A percentile compares a stretch with the other conserved stretches of the same genome.
Conservation (phyloP, 1,140 invertebrate species). For the Druon quercuslanigerum region DNA sequence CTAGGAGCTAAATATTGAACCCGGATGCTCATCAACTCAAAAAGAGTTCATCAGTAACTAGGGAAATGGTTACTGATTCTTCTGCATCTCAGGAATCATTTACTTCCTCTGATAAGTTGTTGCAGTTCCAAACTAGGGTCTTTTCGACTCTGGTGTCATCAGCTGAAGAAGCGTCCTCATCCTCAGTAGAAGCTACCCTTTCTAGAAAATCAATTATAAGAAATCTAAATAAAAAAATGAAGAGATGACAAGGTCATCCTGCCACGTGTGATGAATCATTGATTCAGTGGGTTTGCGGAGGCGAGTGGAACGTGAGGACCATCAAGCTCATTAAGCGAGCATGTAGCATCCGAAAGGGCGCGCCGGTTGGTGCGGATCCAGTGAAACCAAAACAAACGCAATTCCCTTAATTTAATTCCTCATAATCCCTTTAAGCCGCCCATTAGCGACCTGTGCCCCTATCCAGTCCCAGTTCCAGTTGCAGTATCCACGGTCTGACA, state of each 20-base stretch:
- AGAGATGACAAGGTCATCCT: background rate
- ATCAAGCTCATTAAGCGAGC: slow-evolving; percentile 19
- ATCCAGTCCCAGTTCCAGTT: slow-evolving; percentile 25
- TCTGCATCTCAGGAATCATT: too few species aligned
- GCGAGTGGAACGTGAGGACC: background rate
- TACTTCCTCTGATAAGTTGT: too few species aligned
- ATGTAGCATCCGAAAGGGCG: background rate
- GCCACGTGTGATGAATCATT: slow-evolving; percentile 7
- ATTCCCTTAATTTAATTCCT: slow-evolving; percentile 66
- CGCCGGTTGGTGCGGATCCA: background rate
- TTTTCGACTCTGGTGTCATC: too few species aligned
- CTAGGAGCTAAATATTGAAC: too few species aligned
- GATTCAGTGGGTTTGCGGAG: background rate
- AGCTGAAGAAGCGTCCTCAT: too few species aligned
- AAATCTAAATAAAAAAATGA: too few species aligned
- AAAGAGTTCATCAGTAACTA: too few species aligned
- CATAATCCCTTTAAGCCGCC: slow-evolving; percentile 65
- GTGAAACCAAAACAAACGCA: slow-evolving; percentile 56
- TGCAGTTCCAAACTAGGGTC: too few species aligned
- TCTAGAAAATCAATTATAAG: too few species aligned
- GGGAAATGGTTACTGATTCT: too few species aligned
- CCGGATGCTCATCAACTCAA: too few species aligned
- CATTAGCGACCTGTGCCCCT: slow-evolving; percentile 57
- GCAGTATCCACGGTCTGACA: slow-evolving; percentile 39
- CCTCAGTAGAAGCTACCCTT: too few species aligned